Percentiles rank a stretch among this genome's conserved stretches.
Conservation (phyloP, 2,113 vertebrate genomes). For the Carassius auratus region DNA sequence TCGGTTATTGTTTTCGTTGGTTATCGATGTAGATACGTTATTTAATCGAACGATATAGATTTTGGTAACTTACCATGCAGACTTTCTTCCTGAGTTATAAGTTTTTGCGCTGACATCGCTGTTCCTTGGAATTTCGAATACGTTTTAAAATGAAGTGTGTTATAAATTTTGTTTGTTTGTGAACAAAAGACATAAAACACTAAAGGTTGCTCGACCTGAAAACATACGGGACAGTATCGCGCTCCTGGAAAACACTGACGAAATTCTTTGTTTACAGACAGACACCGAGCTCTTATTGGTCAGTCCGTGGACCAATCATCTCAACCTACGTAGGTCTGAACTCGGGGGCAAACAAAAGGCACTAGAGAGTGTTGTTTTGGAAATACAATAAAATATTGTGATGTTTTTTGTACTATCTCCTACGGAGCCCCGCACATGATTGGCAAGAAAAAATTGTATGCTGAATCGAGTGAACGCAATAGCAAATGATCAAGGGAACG, state of each 20-base stretch:
- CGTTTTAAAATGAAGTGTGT: not conserved
- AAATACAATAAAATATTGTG: not conserved
- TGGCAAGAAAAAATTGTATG: no score
- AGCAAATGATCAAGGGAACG: no score
- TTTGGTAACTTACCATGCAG: slow-evolving; percentile 33
- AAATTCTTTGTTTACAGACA: slow-evolving; percentile 45
- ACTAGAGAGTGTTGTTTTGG: not conserved
- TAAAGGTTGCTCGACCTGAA: not conserved
- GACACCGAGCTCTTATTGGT: slow-evolving; percentile 29
- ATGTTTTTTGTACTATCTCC: not conserved
- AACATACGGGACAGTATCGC: not conserved
- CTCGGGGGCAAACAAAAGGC: not conserved
- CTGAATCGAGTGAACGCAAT: no score
- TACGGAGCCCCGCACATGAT: no score
- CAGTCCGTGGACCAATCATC: slow-evolving; percentile 13
- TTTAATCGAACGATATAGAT: not conserved
- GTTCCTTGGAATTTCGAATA: not conserved
- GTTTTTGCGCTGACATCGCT: slow-evolving; percentile 34
- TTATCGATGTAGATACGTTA: not conserved
- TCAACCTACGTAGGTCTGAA: not conserved
- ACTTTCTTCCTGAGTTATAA: slow-evolving; percentile 12
- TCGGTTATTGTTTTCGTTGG: not conserved
- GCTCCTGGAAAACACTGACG: slow-evolving; percentile 25
- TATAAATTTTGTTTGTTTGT: not conserved
- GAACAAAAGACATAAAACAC: not conserved